These are phyloP conservation scores for Ciconia nigra DNA, from an alignment of 2,797 vertebrate species.

Conservation along the genomic window DNA sequence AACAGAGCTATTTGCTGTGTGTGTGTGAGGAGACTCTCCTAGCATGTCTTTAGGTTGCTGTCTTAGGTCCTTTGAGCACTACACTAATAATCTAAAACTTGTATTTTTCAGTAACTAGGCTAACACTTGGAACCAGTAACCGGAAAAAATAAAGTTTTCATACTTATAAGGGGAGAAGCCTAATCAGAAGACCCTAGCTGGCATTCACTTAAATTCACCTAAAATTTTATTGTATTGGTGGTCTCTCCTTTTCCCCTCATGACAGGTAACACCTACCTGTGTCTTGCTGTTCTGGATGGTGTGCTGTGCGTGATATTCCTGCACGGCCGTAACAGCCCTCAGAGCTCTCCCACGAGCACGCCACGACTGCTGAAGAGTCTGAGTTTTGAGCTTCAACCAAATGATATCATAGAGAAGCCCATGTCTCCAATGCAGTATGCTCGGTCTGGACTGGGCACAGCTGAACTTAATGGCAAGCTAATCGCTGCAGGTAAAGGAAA, in stretches of 20 bases:
- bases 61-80: fast-evolving
- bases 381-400: conserved; percentile 90
- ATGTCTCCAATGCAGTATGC: conserved; percentile 96
- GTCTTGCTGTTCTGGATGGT: conserved; percentile 94
- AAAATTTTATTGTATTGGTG: background rate
- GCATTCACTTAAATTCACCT: no score
- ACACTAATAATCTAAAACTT: background rate
- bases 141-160: background rate
- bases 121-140: background rate
- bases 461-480: conserved; percentile 84
- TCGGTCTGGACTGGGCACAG: conserved; percentile 92
- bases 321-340: conserved; percentile 94
- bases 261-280: conserved; percentile 91
- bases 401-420: conserved; percentile 83
- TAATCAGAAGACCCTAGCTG: background rate
- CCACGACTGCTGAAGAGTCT: conserved; percentile 94
- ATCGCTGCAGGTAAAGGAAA: conserved; percentile 87
- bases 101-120: background rate
- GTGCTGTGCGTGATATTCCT: conserved; percentile 95
- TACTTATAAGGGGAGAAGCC: background rate
- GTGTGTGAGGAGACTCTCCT: fast-evolving
- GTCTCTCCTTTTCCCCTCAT: conserved; percentile 9
- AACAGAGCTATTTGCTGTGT: background rate
- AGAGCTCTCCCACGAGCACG: conserved; percentile 92
- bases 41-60: background rate